phyloP scores from a whole-genome alignment of 2,113 vertebrate genomes.

The Tyrannus savana region DNA sequence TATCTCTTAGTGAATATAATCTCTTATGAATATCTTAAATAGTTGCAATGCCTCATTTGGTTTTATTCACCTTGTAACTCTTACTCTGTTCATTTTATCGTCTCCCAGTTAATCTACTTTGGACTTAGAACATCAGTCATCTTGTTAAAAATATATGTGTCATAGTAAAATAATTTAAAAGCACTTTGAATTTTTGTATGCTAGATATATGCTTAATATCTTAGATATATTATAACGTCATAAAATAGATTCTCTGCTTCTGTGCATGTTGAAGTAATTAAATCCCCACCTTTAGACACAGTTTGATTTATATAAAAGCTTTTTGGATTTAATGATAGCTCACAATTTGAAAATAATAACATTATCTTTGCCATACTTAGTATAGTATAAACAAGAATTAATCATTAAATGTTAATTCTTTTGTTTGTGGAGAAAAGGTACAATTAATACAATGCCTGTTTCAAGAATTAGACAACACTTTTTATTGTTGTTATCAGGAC shows the following conservation, averaged over 20 bases:
- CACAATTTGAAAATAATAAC: not conserved
- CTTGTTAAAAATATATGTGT: not conserved
- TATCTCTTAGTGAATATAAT: not conserved
- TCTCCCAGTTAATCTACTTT: not conserved
- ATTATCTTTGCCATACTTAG: not conserved
- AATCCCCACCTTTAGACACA: not conserved
- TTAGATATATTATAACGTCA: not conserved
- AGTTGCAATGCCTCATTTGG: not conserved
- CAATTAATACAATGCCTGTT: not conserved
- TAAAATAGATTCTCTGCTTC: not conserved
- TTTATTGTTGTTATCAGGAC: not conserved
- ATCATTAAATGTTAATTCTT: not conserved
- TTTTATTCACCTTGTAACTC: not conserved
- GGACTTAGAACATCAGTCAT: not conserved
- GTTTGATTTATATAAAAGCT: not conserved
- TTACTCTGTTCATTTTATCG: not conserved
- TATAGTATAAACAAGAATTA: not conserved
- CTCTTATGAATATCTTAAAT: not conserved
- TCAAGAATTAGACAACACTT: not conserved
- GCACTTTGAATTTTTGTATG: not conserved
- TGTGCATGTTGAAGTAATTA: not conserved
- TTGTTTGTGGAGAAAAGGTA: not conserved
- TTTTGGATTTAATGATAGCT: not conserved
- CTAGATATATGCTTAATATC: not conserved
- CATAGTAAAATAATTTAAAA: not conserved